Base-by-base conservation (phyloP, 2,888 invertebrate genomes). In the Cepaea hortensis region DNA sequence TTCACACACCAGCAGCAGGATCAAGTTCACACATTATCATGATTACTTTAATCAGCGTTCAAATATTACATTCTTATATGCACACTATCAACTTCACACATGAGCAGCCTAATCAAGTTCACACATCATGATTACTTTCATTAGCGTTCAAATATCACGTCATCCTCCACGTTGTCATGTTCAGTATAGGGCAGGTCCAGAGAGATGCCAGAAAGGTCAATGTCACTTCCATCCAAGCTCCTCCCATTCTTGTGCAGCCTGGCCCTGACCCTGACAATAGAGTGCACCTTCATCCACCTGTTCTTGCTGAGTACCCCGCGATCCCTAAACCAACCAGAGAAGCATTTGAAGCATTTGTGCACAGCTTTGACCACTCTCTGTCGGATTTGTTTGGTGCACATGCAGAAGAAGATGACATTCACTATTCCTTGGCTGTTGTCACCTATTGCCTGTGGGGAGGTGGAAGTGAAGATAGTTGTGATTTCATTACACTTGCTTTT, bases 351-450 rank as follows among this genome's bases (percentile, higher is more conserved):
- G 35, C 73, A 77, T 23, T 81, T 23, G 4, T 84, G 55, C 11
- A 88, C 46, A 50, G 75, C 35, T 15, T 82, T 88, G 3, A 61
- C 55, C 79, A 91, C 61, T 72, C 84, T 84, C 23, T 61, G 82
- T 35, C 90, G 87, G n/a, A 91, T 87, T 68, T 89, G 87, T 70
- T 86, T 87, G 3, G 90, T 89, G 35, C 88, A 85, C n/a, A 89
- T 20, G 79, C 90, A 90, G 84, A 91, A 90, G 46, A 90, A 84
- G 11, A 90, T 72, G 18, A 85, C 89, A 86, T 91, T 91, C 48
- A 85, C 88, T 23, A 90, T 80, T 11, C 90, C 90, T 72, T 91
- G 91, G 15, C 88, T 84, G 75, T 90, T 90, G 86, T 91, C 90
- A 6, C 90, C 90, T 9, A 90, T 81, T 7, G 88, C 91, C 91